A percentile compares a stretch with the other conserved stretches of the same genome.
phyloP scores from a whole-genome alignment of 2,888 invertebrate genomes.

The Ophion costatus region DNA sequence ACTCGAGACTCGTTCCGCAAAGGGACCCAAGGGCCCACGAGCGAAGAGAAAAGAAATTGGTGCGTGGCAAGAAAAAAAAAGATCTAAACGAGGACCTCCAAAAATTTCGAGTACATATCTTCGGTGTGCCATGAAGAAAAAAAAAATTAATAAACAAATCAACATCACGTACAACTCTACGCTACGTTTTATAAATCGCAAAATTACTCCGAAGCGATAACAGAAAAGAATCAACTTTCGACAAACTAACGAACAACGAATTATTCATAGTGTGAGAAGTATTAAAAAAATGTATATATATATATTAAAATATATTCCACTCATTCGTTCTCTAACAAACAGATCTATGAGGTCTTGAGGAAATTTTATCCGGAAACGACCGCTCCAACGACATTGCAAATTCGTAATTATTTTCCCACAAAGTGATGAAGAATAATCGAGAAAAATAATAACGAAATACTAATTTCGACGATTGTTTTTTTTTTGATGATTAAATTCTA shows the following conservation, averaged over 20 bases:
- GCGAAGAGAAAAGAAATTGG: constrained; percentile 50
- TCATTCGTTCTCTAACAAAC: constrained; percentile 14
- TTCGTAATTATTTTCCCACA: not conserved
- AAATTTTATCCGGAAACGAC: constrained; percentile 14
- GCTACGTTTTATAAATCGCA: constrained; percentile 33
- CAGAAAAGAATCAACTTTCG: constrained; percentile 26
- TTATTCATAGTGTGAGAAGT: constrained; percentile 26
- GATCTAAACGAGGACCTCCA: constrained; percentile 14
- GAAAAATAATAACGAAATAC: not conserved
- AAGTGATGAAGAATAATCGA: not conserved
- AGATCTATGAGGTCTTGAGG: constrained; percentile 27
- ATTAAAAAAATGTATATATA: not conserved
- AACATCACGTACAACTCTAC: constrained; percentile 38
- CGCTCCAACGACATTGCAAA: not conserved
- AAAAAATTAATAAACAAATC: constrained; percentile 4
- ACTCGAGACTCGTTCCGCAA: constrained; percentile 38
- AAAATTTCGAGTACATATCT: not conserved
- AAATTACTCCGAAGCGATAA: constrained; percentile 54
- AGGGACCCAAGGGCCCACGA: constrained; percentile 37
- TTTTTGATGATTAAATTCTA: too few relatives aligned
- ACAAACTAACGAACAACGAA: constrained; percentile 35
- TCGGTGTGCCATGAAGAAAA: constrained; percentile 2
- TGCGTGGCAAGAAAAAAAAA: not conserved
- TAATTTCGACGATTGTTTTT: too few relatives aligned
- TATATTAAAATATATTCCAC: constrained; percentile 8